Conservation (phyloP, 2,888 invertebrate species). For the Micoletzkya japonica region DNA sequence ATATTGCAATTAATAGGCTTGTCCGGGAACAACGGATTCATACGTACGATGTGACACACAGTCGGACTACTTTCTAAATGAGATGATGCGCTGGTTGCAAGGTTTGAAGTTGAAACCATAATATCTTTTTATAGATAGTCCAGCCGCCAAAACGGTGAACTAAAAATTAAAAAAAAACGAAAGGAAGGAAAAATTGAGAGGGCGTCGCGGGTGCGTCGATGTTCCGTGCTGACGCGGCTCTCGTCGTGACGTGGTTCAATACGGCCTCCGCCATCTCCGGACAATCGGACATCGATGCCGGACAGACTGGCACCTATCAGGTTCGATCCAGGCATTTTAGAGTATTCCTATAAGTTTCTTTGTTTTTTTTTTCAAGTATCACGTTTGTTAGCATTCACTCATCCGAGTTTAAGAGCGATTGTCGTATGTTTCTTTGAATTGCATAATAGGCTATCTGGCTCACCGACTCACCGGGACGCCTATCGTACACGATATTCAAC, state of each 20-base stretch:
- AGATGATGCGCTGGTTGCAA: constrained; percentile 60
- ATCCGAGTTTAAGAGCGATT: no score
- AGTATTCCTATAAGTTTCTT: no score
- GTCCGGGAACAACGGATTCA: constrained; percentile 58
- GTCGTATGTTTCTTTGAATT: no score
- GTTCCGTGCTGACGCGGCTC: constrained; percentile 86
- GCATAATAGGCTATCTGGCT: constrained; percentile 67
- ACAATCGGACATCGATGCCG: constrained; percentile 59
- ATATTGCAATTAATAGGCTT: no score
- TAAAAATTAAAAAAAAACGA: no score
- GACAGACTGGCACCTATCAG: constrained; percentile 91
- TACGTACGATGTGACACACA: constrained; percentile 56
- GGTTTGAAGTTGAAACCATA: no score
- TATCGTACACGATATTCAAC: constrained; percentile 92
- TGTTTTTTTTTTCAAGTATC: no score
- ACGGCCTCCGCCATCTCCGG: constrained; percentile 72
- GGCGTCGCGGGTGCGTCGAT: constrained; percentile 86
- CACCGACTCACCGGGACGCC: constrained; percentile 87
- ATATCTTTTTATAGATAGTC: no score
- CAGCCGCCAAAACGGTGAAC: no score
- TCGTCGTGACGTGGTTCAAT: constrained; percentile 93
- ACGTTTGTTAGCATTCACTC: no score
- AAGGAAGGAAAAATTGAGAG: no score
- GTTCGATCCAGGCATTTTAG: constrained; percentile 67
- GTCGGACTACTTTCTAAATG: constrained; percentile 60